Evolutionary conservation across 2,797 vertebrate species (phyloP).

Genomic region (Kryptopterus vitreolus): DNA sequence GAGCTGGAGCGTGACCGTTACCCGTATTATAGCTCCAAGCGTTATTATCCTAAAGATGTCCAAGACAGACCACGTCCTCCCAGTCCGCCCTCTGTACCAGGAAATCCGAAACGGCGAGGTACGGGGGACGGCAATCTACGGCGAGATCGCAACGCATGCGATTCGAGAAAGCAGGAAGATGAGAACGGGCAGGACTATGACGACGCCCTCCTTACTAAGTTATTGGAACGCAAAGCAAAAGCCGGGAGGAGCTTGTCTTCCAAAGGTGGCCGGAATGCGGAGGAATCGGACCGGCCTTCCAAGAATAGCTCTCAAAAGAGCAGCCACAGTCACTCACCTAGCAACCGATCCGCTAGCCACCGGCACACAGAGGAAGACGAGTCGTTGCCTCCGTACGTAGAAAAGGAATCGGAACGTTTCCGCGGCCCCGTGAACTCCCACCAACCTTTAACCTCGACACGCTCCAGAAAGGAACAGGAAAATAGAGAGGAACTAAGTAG

Average conservation of each 20-base stretch:
- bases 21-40: conserved; percentile 33
- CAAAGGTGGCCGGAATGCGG: conserved; percentile 57
- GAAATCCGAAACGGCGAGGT: conserved; percentile 75
- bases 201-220: conserved; percentile 78
- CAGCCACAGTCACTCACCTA: conserved; percentile 71
- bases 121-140: conserved; percentile 74
- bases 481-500: conserved; percentile 81
- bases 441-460: conserved; percentile 66
- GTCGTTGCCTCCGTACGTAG: conserved; percentile 78
- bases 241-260: conserved; percentile 60
- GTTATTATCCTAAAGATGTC: conserved; percentile 24
- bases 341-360: conserved; percentile 70
- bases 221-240: conserved; percentile 83
- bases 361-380: conserved; percentile 68
- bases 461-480: conserved; percentile 66
- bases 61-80: conserved; percentile 22
- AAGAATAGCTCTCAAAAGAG: conserved; percentile 80
- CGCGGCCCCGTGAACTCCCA: conserved; percentile 70
- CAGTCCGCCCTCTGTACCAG: conserved; percentile 75
- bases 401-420: conserved; percentile 73
- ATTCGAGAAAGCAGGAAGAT: conserved; percentile 55
- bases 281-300: conserved; percentile 80
- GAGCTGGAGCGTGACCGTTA: conserved; percentile 54
- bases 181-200: conserved; percentile 76
- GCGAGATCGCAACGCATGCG: conserved; percentile 45